phyloP scores from a whole-genome alignment of 37 sponge, comb jelly and placozoan genomes.

The Chondrilla cf. caribensis region DNA sequence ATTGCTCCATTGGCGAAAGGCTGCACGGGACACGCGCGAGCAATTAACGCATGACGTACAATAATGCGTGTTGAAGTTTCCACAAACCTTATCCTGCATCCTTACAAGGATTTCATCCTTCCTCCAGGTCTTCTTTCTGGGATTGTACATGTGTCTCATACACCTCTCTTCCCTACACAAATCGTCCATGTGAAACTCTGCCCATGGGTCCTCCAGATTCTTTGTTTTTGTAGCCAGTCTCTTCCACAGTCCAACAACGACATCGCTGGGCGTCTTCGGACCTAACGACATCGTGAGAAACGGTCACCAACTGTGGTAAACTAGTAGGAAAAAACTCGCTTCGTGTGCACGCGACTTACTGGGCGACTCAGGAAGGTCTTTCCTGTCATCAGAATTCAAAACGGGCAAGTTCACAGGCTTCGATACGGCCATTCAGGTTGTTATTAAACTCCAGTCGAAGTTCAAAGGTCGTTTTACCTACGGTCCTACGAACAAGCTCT shows the following conservation, averaged over 20 bases:
- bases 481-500: no score
- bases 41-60: neutral
- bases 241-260: conserved; percentile 28
- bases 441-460: no score
- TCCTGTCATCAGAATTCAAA: neutral
- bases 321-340: neutral
- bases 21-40: no score
- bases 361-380: neutral
- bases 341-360: neutral
- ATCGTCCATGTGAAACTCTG: conserved; percentile 36
- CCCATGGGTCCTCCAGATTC: conserved; percentile 46
- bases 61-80: neutral
- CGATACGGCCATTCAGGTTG: no score
- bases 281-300: neutral
- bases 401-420: neutral
- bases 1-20: conserved; percentile 89
- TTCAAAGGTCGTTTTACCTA: no score
- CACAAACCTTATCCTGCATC: conserved; percentile 70
- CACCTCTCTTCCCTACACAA: conserved; percentile 39
- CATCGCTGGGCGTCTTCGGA: neutral
- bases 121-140: conserved; percentile 52
- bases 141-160: conserved; percentile 67
- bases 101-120: conserved; percentile 68
- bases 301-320: no score
- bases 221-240: conserved; percentile 15